Percentiles rank a stretch among this genome's conserved stretches.
Conservation (phyloP, 2,888 invertebrate genomes). For the Rotaria macrura region DNA sequence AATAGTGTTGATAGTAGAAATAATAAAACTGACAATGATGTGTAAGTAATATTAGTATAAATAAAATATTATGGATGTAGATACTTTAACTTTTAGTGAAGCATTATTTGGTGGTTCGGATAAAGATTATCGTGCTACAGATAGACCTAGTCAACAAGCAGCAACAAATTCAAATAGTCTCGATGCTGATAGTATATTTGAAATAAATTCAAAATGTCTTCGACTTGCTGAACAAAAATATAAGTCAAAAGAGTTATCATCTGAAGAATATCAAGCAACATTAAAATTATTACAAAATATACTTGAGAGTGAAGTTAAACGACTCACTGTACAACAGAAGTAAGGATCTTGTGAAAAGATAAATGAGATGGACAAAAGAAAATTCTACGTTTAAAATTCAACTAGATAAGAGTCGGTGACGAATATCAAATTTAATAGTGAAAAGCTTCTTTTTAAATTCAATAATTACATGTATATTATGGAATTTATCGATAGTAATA, state of each 20-base stretch:
- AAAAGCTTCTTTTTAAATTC: too few species aligned
- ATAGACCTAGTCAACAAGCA: neutral
- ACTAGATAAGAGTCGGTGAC: too few species aligned
- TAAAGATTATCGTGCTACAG: slow-evolving; percentile 10
- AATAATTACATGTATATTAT: too few species aligned
- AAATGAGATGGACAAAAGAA: too few species aligned
- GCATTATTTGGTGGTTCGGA: neutral
- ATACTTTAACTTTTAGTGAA: neutral
- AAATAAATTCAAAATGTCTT: slow-evolving; percentile 14
- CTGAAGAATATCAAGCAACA: slow-evolving; percentile 11
- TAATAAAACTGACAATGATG: neutral
- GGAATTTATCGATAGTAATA: too few species aligned
- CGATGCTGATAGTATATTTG: neutral
- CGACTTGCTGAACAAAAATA: slow-evolving; percentile 19
- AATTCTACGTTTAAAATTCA: too few species aligned
- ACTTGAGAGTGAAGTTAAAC: neutral
- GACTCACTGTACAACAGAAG: neutral
- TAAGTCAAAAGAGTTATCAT: slow-evolving; percentile 12
- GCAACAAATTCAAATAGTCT: neutral
- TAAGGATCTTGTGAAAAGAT: neutral
- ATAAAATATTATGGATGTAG: neutral
- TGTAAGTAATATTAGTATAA: neutral
- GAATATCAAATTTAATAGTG: too few species aligned
- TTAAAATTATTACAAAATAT: neutral
- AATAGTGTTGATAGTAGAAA: neutral